phyloP scores from a whole-genome alignment of 2,797 vertebrate species.

The Falco cherrug region DNA sequence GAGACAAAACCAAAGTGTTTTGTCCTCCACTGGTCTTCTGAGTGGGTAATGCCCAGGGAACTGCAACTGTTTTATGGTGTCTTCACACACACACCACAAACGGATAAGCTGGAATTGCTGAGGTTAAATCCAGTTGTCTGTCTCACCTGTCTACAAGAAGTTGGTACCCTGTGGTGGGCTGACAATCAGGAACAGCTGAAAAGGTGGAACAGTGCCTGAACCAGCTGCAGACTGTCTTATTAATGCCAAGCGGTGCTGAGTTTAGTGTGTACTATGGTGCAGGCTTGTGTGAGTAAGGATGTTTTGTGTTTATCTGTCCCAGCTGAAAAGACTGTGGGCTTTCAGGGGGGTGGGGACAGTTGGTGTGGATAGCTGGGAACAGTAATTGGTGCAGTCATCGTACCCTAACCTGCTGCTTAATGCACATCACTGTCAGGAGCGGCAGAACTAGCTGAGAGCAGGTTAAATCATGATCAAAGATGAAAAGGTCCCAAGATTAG shows the following conservation, averaged over 20 bases:
- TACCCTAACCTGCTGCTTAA: not conserved
- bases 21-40: not conserved
- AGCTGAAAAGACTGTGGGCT: not conserved
- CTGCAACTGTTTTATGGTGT: not conserved
- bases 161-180: not conserved
- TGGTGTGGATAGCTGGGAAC: not conserved
- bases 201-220: not conserved
- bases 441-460: not conserved
- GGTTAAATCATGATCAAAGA: not conserved
- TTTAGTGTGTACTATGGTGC: not conserved
- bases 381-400: not conserved
- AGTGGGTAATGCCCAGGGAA: not conserved
- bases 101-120: accelerated
- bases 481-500: not conserved
- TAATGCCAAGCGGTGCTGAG: not conserved
- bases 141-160: not conserved
- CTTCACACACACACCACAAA: not conserved
- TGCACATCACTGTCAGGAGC: not conserved
- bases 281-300: not conserved
- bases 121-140: not conserved
- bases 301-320: not conserved
- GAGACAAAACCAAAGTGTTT: not conserved
- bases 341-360: accelerated
- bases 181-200: not conserved
- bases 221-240: not conserved